Conservation (phyloP, 2,888 invertebrate genomes). For the Limnephilus rhombicus region DNA sequence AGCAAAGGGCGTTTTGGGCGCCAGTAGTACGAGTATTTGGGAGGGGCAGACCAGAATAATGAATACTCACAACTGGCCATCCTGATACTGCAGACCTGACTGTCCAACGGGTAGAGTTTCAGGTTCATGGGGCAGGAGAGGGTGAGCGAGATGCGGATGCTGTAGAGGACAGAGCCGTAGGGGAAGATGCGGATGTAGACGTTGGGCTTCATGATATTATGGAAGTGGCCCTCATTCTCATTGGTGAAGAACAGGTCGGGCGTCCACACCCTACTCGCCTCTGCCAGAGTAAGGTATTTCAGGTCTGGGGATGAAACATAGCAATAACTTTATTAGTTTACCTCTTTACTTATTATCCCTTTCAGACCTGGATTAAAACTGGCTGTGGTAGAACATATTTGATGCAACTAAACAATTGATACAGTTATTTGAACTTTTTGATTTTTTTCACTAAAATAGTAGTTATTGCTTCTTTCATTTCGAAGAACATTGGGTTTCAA, state of each 20-base stretch:
- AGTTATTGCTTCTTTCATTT: no score
- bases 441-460: no score
- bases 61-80: conserved; percentile 98
- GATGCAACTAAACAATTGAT: no score
- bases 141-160: conserved; percentile 97
- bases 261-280: conserved; percentile 98
- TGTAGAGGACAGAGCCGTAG: conserved; percentile 96
- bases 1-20: no score
- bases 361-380: no score
- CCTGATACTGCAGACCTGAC: conserved; percentile 94
- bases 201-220: conserved; percentile 98
- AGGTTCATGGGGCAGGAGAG: conserved; percentile 98
- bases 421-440: no score
- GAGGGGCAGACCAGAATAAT: neutral
- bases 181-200: conserved; percentile 98
- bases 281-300: conserved; percentile 94
- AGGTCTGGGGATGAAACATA: conserved; percentile 79
- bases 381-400: no score
- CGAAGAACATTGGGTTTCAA: no score
- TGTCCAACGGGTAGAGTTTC: conserved; percentile 96
- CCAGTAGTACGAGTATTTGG: no score
- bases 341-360: no score
- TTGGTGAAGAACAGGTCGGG: conserved; percentile 98
- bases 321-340: neutral
- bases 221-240: conserved; percentile 98